A percentile compares a stretch with the other conserved stretches of the same genome.
Conservation (phyloP, 1,140 invertebrate species). For the Sitobion miscanthi region DNA sequence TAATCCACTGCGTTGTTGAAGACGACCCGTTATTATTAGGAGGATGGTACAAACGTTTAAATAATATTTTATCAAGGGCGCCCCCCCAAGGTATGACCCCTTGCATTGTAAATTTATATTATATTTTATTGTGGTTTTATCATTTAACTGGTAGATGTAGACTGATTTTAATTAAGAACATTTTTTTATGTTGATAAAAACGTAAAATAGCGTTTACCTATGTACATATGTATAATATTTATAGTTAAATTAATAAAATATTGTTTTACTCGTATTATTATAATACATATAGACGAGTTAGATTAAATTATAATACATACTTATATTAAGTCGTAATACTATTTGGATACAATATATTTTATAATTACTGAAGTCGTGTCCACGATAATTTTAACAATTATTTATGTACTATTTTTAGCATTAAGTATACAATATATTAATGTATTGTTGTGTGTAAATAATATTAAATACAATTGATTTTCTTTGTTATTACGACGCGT, state of each 20-base stretch:
- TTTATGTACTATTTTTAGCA: not conserved
- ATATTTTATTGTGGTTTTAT: not conserved
- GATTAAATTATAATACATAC: not conserved
- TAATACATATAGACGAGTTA: not conserved
- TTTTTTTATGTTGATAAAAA: not conserved
- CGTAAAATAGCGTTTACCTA: not conserved
- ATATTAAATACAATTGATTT: constrained; percentile 28
- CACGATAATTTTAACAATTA: not conserved
- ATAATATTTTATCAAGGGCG: not conserved
- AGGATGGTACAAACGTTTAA: constrained; percentile 23
- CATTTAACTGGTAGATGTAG: not conserved
- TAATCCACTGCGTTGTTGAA: not conserved
- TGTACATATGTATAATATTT: not conserved
- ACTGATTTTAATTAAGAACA: not conserved
- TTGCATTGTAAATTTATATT: not conserved
- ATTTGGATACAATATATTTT: constrained; percentile 6
- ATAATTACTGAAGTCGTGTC: not conserved
- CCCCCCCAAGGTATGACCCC: not conserved
- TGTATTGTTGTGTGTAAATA: constrained; percentile 36
- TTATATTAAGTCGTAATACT: constrained; percentile 6
- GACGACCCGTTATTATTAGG: not conserved
- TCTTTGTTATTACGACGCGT: not conserved
- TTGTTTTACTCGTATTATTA: not conserved
- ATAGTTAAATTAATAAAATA: not conserved
- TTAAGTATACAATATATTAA: constrained; percentile 22